A percentile compares a stretch with the other conserved stretches of the same genome.
Evolutionary conservation across 1,140 invertebrate genomes (phyloP).

Genomic region (Cydia splendana): DNA sequence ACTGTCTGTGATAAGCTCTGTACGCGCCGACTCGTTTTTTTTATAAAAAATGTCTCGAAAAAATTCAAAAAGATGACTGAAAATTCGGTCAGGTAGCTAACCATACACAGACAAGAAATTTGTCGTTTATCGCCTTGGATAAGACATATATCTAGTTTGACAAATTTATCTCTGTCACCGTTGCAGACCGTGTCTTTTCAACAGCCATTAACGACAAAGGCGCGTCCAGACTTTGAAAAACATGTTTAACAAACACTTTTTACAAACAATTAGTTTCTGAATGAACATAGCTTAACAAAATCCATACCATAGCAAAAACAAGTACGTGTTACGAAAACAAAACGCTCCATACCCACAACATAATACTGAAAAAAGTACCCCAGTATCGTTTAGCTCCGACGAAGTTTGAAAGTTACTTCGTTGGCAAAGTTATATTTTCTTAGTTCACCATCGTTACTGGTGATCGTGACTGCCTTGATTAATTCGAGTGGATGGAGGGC

Average conservation of each 20-base stretch:
- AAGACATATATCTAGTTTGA: too few species aligned
- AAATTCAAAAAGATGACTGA: too few species aligned
- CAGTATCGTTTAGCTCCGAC: conserved; percentile 55
- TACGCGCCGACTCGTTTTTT: too few species aligned
- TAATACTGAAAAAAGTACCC: conserved; percentile 20
- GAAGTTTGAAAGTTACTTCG: conserved; percentile 50
- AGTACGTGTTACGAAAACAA: conserved; percentile 20
- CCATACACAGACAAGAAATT: too few species aligned
- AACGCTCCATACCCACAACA: background rate
- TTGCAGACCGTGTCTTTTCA: too few species aligned
- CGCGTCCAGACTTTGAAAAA: conserved; percentile 36
- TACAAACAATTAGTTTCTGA: background rate
- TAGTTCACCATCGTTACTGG: conserved; percentile 61
- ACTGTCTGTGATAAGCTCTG: too few species aligned
- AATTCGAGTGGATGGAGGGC: conserved; percentile 50
- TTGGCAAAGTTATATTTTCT: conserved; percentile 55
- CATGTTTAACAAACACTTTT: conserved; percentile 42
- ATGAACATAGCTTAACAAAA: background rate
- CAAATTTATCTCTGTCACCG: too few species aligned
- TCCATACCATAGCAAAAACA: background rate
- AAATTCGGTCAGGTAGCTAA: too few species aligned
- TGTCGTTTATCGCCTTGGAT: too few species aligned
- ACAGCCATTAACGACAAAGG: too few species aligned
- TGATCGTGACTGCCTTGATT: conserved; percentile 67
- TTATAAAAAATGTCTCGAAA: too few species aligned